A percentile compares a stretch with the other conserved stretches of the same genome.
phyloP scores from a whole-genome alignment of 1,140 invertebrate species.

The Choristoneura fumiferana region DNA sequence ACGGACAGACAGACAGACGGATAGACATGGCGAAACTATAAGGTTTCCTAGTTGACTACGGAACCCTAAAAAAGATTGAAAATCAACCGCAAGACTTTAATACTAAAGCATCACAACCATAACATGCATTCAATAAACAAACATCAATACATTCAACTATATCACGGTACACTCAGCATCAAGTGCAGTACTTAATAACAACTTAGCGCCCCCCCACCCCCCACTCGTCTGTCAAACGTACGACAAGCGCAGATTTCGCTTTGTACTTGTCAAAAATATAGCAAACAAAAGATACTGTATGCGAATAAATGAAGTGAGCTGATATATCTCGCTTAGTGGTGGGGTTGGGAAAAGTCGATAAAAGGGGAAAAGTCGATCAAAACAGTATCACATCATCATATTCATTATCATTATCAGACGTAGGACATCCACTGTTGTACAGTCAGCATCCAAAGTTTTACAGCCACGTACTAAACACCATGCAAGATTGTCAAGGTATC shows the following conservation, averaged over 20 bases:
- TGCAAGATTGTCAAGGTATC: too few relatives aligned
- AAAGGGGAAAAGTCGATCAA: not conserved
- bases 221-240: slow-evolving; percentile 66
- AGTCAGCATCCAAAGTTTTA: too few relatives aligned
- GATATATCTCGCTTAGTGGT: slow-evolving; percentile 61
- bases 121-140: not conserved
- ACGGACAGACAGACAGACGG: too few relatives aligned
- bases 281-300: slow-evolving; percentile 73
- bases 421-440: too few relatives aligned
- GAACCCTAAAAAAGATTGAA: too few relatives aligned
- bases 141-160: slow-evolving; percentile 18
- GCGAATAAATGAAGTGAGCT: slow-evolving; percentile 76
- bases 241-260: slow-evolving; percentile 74
- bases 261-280: slow-evolving; percentile 78
- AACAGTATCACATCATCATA: too few relatives aligned
- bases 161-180: slow-evolving; percentile 36
- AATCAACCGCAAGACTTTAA: too few relatives aligned
- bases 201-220: slow-evolving; percentile 54
- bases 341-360: slow-evolving; percentile 45
- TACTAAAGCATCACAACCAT: too few relatives aligned
- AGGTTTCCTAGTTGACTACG: too few relatives aligned
- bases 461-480: too few relatives aligned
- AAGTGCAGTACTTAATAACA: slow-evolving; percentile 73
- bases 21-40: too few relatives aligned
- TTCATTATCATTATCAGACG: too few relatives aligned